Percentiles rank a stretch among this genome's conserved stretches.
These are phyloP conservation scores for Nibea coibor DNA, from an alignment of 2,113 vertebrate species.

Conservation along the genomic window DNA sequence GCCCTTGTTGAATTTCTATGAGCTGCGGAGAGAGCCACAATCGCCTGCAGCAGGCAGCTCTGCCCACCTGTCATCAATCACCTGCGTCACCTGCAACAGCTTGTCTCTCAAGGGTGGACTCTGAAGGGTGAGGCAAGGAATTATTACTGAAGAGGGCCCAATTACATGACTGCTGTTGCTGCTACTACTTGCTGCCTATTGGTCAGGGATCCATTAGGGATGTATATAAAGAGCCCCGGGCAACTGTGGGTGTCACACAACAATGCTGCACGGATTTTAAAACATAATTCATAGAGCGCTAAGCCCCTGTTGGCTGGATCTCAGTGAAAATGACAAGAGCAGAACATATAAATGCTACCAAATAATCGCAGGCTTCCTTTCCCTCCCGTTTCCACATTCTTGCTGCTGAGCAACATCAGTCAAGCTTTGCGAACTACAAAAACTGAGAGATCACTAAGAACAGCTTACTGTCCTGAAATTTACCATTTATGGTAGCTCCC, in stretches of 20 bases:
- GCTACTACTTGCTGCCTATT: not conserved
- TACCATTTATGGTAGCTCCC: slow-evolving; percentile 73
- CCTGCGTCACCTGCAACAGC: slow-evolving; percentile 48
- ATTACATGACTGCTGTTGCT: slow-evolving; percentile 27
- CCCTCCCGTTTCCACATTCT: not conserved
- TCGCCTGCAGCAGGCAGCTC: slow-evolving; percentile 24
- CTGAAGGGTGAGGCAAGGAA: slow-evolving; percentile 10
- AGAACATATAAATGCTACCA: not conserved
- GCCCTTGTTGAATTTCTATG: slow-evolving; percentile 24
- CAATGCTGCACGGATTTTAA: not conserved
- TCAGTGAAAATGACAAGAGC: not conserved
- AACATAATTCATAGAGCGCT: not conserved
- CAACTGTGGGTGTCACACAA: not conserved
- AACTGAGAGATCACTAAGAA: slow-evolving; percentile 46
- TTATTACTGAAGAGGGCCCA: slow-evolving; percentile 14
- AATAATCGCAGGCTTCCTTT: slow-evolving; percentile 14
- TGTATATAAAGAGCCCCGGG: slow-evolving; percentile 4
- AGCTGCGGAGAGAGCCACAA: slow-evolving; percentile 4
- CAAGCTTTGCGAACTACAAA: slow-evolving; percentile 24
- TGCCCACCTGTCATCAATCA: slow-evolving; percentile 60
- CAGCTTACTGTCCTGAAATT: slow-evolving; percentile 61
- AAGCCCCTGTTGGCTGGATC: not conserved
- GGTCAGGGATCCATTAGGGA: slow-evolving; percentile 18
- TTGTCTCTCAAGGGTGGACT: slow-evolving; percentile 30
- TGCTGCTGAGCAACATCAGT: slow-evolving; percentile 44